Conservation (phyloP, 2,888 invertebrate genomes). For the Clepsis dumicolana region DNA sequence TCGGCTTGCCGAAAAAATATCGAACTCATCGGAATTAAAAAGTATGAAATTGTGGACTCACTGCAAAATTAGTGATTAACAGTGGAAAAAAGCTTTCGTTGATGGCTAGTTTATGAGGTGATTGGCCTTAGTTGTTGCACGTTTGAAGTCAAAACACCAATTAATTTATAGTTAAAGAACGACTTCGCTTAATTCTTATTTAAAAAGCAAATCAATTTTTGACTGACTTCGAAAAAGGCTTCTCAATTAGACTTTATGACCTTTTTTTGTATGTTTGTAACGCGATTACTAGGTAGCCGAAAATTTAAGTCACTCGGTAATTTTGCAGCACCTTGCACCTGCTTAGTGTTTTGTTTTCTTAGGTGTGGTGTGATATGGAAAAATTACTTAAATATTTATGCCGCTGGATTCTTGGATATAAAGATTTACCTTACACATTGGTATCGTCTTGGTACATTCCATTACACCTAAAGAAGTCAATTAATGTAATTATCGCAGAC, state of each 20-base stretch:
- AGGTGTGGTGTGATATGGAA: too few species aligned
- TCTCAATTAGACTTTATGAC: too few species aligned
- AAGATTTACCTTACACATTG: too few species aligned
- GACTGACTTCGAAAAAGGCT: too few species aligned
- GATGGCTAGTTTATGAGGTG: not conserved
- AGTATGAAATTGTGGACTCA: not conserved
- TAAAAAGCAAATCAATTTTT: too few species aligned
- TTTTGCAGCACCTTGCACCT: too few species aligned
- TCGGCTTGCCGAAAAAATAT: not conserved
- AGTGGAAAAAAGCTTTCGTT: not conserved
- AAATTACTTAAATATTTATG: too few species aligned
- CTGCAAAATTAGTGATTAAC: slow-evolving; percentile 1
- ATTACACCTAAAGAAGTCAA: not conserved
- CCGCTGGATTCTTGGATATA: too few species aligned
- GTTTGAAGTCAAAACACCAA: not conserved
- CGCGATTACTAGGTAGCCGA: too few species aligned
- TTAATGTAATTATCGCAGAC: not conserved
- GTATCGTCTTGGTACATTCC: not conserved
- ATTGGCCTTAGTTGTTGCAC: not conserved
- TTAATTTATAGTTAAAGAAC: not conserved
- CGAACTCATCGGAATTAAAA: not conserved
- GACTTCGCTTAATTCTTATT: not conserved
- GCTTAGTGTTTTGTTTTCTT: too few species aligned
- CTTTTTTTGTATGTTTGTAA: too few species aligned
- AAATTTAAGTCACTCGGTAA: too few species aligned